These are phyloP conservation scores for Tineola bisselliella DNA, from an alignment of 2,888 invertebrate genomes.

Conservation along the genomic window DNA sequence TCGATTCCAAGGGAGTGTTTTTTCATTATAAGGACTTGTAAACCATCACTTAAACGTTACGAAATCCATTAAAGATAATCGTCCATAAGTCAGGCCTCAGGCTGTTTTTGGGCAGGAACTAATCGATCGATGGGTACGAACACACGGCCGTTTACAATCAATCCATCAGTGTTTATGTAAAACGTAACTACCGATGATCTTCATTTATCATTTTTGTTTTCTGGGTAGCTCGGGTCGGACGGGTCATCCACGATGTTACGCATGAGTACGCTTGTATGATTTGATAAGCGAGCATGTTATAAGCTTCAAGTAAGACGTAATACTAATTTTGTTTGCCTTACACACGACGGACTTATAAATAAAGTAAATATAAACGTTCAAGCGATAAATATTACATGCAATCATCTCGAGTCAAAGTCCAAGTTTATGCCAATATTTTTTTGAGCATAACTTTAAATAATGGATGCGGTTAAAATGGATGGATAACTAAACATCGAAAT, in stretches of 20 bases:
- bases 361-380: neutral
- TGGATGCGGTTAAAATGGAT: neutral
- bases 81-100: slow-evolving; percentile 43
- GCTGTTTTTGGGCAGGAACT: slow-evolving; percentile 49
- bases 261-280: neutral
- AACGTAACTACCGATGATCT: slow-evolving; percentile 59
- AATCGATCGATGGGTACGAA: slow-evolving; percentile 57
- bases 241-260: slow-evolving; percentile 6
- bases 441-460: neutral
- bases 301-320: neutral
- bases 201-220: slow-evolving; percentile 64
- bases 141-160: slow-evolving; percentile 58
- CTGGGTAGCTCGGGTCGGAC: slow-evolving; percentile 38
- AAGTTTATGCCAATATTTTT: neutral
- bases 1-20: neutral
- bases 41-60: slow-evolving; percentile 23
- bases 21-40: slow-evolving; percentile 10
- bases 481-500: neutral
- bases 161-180: slow-evolving; percentile 65
- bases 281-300: neutral
- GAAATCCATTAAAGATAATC: slow-evolving; percentile 62
- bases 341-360: neutral
- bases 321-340: neutral
- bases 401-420: neutral
- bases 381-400: too few species aligned